Percentiles rank a stretch among this genome's conserved stretches.
Conservation (phyloP, 1,140 invertebrate species). For the Nasonia giraulti region DNA sequence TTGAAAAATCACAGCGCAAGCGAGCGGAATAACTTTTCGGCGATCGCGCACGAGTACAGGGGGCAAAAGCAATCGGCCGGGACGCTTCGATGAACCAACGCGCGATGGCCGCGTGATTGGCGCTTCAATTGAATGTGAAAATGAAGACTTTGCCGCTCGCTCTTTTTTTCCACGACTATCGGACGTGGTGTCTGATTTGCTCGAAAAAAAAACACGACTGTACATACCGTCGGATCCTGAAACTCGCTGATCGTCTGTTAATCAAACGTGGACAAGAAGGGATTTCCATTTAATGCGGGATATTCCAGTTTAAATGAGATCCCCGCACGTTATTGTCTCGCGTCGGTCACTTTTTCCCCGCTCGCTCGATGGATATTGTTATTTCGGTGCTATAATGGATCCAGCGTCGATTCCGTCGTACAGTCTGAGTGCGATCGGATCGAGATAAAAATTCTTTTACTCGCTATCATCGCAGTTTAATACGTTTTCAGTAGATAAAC, state of each 20-base stretch:
- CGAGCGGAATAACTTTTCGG: slow-evolving; percentile 35
- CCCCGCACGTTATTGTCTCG: no score
- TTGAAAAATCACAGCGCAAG: slow-evolving; percentile 47
- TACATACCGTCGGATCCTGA: background rate
- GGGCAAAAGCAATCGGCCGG: slow-evolving; percentile 36
- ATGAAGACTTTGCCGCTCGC: slow-evolving; percentile 33
- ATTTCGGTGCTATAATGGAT: background rate
- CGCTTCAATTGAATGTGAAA: slow-evolving; percentile 51
- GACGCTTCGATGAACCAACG: slow-evolving; percentile 12
- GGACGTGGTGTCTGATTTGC: background rate
- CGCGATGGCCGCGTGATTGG: slow-evolving; percentile 45
- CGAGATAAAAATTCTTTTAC: background rate
- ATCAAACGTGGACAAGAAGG: background rate
- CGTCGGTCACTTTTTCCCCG: no score
- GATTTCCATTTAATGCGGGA: background rate
- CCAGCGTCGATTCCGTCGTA: background rate
- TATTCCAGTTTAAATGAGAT: no score
- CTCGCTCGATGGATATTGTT: background rate
- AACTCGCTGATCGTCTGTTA: background rate
- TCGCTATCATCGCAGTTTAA: no score
- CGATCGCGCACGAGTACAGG: background rate
- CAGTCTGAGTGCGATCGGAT: background rate
- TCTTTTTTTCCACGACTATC: background rate
- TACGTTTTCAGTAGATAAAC: background rate
- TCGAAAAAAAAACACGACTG: background rate